Conservation (phyloP, 2,797 vertebrate genomes). For the Arnoldichthys spilopterus region DNA sequence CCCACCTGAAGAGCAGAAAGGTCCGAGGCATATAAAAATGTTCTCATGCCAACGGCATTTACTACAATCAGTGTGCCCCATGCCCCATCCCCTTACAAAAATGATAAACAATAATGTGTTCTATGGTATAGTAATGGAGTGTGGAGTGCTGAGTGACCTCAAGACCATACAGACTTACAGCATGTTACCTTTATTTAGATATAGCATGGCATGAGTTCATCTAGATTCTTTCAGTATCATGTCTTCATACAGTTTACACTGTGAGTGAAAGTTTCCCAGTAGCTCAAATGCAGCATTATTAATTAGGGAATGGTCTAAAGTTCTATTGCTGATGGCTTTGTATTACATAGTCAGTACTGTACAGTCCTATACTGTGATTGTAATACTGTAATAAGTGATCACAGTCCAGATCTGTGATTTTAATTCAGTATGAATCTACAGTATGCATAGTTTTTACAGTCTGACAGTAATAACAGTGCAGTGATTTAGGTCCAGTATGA, state of each 20-base stretch:
- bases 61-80: conserved; percentile 31
- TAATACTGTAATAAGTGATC: too few species aligned
- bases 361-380: too few species aligned
- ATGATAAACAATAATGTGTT: conserved; percentile 39
- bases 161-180: conserved; percentile 23
- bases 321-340: too few species aligned
- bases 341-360: too few species aligned
- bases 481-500: too few species aligned
- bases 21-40: conserved; percentile 1
- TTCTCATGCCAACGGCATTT: conserved; percentile 56
- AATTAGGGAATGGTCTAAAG: too few species aligned
- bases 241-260: neutral
- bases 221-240: conserved; percentile 29
- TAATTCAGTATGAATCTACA: too few species aligned
- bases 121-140: conserved; percentile 27
- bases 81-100: neutral
- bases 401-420: too few species aligned
- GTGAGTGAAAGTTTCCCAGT: neutral
- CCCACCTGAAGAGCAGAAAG: conserved; percentile 30
- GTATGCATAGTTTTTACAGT: too few species aligned
- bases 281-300: neutral
- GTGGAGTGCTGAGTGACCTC: conserved; percentile 32
- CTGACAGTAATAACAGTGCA: too few species aligned
- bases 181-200: conserved; percentile 29
- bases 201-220: conserved; percentile 43